phyloP scores from a whole-genome alignment of 2,888 invertebrate genomes.

The Tortrix viridana region DNA sequence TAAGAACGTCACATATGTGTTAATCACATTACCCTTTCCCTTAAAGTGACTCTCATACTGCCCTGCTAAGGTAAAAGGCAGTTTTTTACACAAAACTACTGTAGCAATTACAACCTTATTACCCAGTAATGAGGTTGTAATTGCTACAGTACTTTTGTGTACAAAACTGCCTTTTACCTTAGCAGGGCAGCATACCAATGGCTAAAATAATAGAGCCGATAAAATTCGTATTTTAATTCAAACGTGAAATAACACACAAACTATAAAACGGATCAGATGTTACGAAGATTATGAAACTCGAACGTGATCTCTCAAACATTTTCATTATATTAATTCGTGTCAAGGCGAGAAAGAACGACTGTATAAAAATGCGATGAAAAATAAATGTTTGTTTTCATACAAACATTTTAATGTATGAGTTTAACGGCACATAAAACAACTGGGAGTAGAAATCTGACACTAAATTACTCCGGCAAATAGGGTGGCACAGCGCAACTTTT shows the following conservation, averaged over 20 bases:
- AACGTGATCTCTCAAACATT: slow-evolving; percentile 13
- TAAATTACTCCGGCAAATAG: slow-evolving; percentile 32
- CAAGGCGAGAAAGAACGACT: slow-evolving; percentile 31
- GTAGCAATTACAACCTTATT: too few relatives aligned
- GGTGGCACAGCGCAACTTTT: slow-evolving; percentile 40
- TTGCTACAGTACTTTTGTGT: too few relatives aligned
- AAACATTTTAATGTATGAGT: slow-evolving; percentile 32
- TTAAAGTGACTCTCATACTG: too few relatives aligned
- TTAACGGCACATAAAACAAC: slow-evolving; percentile 31
- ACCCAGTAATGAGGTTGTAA: too few relatives aligned
- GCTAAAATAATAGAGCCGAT: too few relatives aligned
- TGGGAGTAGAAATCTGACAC: slow-evolving; percentile 30
- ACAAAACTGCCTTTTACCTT: too few relatives aligned
- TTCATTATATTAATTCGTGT: slow-evolving; percentile 34
- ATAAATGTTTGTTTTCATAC: slow-evolving; percentile 20
- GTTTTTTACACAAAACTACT: too few relatives aligned
- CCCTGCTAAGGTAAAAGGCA: too few relatives aligned
- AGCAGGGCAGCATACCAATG: too few relatives aligned
- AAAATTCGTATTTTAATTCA: too few relatives aligned
- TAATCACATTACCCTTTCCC: too few relatives aligned
- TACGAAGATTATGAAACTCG: slow-evolving; percentile 6
- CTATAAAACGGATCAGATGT: neutral
- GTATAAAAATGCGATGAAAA: slow-evolving; percentile 27
- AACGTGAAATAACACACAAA: neutral
- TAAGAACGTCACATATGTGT: too few relatives aligned